Evolutionary conservation across 2,113 vertebrate species (phyloP).

Genomic region (Stegostoma tigrinum): DNA sequence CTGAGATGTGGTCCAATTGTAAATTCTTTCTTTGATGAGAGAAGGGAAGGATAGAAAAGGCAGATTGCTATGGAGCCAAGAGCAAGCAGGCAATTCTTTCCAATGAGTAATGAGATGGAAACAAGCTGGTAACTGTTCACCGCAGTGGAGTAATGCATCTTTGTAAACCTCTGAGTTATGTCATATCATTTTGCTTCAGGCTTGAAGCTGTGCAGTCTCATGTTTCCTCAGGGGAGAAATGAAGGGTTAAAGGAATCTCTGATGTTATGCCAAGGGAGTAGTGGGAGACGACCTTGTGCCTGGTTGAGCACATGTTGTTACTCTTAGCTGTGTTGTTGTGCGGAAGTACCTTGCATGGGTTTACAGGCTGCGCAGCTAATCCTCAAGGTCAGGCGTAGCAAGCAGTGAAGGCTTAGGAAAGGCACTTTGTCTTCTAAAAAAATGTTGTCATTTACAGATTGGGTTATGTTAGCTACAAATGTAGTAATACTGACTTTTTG

Average conservation of each 20-base stretch:
- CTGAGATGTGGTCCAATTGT: not conserved
- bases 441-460: not conserved
- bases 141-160: not conserved
- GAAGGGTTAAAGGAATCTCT: not conserved
- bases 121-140: not conserved
- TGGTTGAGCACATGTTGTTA: not conserved
- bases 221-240: not conserved
- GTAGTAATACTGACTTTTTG: not conserved
- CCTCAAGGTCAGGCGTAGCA: not conserved
- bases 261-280: not conserved
- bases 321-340: not conserved
- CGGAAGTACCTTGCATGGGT: not conserved
- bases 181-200: not conserved
- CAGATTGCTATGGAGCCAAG: not conserved
- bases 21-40: not conserved
- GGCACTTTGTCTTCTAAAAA: not conserved
- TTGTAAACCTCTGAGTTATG: not conserved
- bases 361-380: not conserved
- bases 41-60: not conserved
- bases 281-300: constrained; percentile 20
- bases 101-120: not conserved
- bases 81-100: not conserved
- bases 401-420: not conserved
- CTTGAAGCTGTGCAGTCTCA: not conserved
- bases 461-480: not conserved